Base-by-base conservation (phyloP, 1,140 invertebrate genomes). In the Chlorops oryzae region DNA sequence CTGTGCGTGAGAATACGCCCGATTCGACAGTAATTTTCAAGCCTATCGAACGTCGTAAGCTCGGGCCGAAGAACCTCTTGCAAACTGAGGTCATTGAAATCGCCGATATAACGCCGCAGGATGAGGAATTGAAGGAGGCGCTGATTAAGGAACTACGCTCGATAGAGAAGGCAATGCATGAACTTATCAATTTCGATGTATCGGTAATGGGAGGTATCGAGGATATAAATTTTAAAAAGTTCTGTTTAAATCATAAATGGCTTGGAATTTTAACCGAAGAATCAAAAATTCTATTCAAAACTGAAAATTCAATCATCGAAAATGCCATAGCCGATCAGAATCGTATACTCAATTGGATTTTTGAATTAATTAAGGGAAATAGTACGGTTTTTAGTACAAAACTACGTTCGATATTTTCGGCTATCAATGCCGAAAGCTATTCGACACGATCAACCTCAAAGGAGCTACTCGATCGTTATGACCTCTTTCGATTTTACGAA, bases 341-440 rank as follows among this genome's bases (percentile, higher is more conserved):
- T 1, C 59, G 65, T 5, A 73, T 76, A 13, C 51, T 65, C 1
- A 47, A 60, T 21, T 78, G 74, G 75, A 70, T 79, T 1, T 57
- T 69, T 32, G 55, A 43, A 0, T 57, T 57, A 20, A 74, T 74
- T 12, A 77, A 74, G 61, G 57, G 73, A 20, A 38, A 61, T 2
- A 72, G 76, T 2, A 27, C 39, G 5, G 57, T 70, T 21, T 55
- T 74, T 1, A 65, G 62, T 21, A 68, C 70, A 20, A 74, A 73
- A 5, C 59, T 79, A 20, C 67, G 68, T n/a, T 61, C 73, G 0
- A 74, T 78, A 0, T 65, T 61, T 21, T 64, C 61, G 1, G 45
- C 61, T 12, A 61, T 45, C 3, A 64, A 71, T 27, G 68, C 77
- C 2, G 70, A 70, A 25, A 78, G 77, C 42, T 79, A 76, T 52